Evolutionary conservation across 2,113 vertebrate species (phyloP), one percentile per base, ranked within the genome.

Genomic region (Psilopsiagon aurifrons): DNA sequence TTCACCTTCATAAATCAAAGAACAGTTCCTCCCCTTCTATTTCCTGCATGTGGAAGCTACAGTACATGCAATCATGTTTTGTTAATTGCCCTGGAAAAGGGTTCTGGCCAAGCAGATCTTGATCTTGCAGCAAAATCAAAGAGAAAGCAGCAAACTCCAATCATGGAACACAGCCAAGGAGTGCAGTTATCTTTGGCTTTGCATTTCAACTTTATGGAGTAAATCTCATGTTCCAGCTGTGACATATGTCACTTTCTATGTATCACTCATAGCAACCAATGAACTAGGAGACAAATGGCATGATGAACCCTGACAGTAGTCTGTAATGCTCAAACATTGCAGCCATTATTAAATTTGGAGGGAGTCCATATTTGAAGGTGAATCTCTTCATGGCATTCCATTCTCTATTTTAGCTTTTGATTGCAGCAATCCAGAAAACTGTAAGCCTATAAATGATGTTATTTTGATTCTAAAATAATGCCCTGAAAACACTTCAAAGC

Each of bases 381-480:
- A 83, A 64, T 74, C 57, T 92, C 46, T 80, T 90, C 37, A 66
- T 33, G 82, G 24, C 57, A 23, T 59, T 86, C n/a, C 44, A 43
- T 55, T 74, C 44, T 37, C 68, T 81, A 31, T 85, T 94, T 90
- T 70, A 91, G 82, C 20, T 91, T 95, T 83, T 78, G 35, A 92
- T 59, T 81, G 79, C 64, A 94, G 55, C 64, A 86, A 83, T 88
- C 71, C 73, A 92, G 79, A 77, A 83, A 75, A 75, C 54, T 39
- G n/a, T 75, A 79, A 83, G 63, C n/a, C 69, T 90, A 84, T 75
- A 95, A 93, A 89, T 75, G 74, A 93, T 43, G 47, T 71, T 77
- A 93, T 9, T 86, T 79, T 28, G 90, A 77, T 91, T 87, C 70
- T 95, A 97, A 94, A 83, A 82, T 89, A 86, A 75, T 86, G 84